Evolutionary conservation across 2,888 invertebrate species (phyloP).

Genomic region (Lithophane leautieri): DNA sequence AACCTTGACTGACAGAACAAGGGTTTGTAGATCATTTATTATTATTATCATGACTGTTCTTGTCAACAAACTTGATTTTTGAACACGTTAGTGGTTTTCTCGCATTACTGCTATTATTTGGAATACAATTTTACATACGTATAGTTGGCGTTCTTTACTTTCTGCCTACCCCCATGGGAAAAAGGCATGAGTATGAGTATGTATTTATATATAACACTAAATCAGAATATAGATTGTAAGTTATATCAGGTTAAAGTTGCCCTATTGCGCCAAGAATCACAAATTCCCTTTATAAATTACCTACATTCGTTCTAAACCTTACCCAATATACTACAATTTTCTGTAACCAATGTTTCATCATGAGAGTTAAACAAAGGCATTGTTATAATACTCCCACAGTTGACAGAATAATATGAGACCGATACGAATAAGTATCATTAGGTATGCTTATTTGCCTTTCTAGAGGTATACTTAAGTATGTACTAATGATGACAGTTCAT

Average conservation of each 20-base stretch:
- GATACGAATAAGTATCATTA: neutral
- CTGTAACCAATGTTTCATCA: slow-evolving; percentile 8
- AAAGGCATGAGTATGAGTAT: too few relatives aligned
- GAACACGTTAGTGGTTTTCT: neutral
- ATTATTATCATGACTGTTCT: neutral
- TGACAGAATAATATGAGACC: slow-evolving; percentile 27
- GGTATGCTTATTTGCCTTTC: slow-evolving; percentile 36
- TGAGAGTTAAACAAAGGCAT: slow-evolving; percentile 12
- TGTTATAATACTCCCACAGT: slow-evolving; percentile 34
- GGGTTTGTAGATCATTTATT: neutral
- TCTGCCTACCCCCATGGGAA: too few relatives aligned
- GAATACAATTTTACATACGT: neutral
- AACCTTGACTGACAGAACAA: slow-evolving; percentile 1
- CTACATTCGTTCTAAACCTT: neutral
- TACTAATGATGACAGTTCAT: slow-evolving; percentile 27
- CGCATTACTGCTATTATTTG: neutral
- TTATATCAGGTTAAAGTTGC: neutral
- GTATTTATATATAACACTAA: neutral
- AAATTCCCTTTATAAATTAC: neutral
- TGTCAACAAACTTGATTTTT: neutral
- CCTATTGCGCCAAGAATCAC: neutral
- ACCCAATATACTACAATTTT: slow-evolving; percentile 15
- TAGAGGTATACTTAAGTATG: slow-evolving; percentile 15
- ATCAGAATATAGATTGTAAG: neutral
- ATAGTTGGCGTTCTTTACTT: too few relatives aligned